phyloP scores from a whole-genome alignment of 2,888 invertebrate genomes.

The Villa cingulata region DNA sequence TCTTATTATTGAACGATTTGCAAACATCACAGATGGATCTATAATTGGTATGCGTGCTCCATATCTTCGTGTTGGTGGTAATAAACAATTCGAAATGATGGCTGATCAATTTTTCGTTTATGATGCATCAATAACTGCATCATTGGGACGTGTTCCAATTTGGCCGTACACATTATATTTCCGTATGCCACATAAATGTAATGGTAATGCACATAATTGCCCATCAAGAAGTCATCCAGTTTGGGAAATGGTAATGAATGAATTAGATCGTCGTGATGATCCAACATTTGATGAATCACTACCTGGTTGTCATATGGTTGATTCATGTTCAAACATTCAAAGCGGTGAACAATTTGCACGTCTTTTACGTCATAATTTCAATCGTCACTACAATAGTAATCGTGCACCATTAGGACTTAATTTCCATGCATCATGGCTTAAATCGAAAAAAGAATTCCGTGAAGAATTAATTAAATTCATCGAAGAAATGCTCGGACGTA shows the following conservation, averaged over 20 bases:
- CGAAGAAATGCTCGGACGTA: slow-evolving; percentile 77
- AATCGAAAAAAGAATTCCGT: slow-evolving; percentile 84
- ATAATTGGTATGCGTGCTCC: slow-evolving; percentile 82
- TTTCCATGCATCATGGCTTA: slow-evolving; percentile 92
- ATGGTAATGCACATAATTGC: slow-evolving; percentile 87
- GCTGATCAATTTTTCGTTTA: slow-evolving; percentile 88
- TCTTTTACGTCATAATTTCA: slow-evolving; percentile 85
- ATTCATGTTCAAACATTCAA: slow-evolving; percentile 86
- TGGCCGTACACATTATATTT: slow-evolving; percentile 97
- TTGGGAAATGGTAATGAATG: slow-evolving; percentile 96
- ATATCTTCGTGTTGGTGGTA: slow-evolving; percentile 80
- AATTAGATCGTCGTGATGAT: slow-evolving; percentile 83
- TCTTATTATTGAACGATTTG: slow-evolving; percentile 74
- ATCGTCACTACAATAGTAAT: slow-evolving; percentile 85
- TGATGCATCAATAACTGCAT: slow-evolving; percentile 87
- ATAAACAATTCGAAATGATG: slow-evolving; percentile 96
- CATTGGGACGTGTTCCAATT: slow-evolving; percentile 75
- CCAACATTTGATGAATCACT: slow-evolving; percentile 86
- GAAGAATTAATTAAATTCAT: slow-evolving; percentile 86
- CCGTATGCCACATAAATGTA: slow-evolving; percentile 91
- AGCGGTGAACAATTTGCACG: slow-evolving; percentile 81
- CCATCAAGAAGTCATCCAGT: slow-evolving; percentile 83
- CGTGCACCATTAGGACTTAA: slow-evolving; percentile 83
- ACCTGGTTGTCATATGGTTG: slow-evolving; percentile 89
- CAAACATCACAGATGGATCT: slow-evolving; percentile 83